Conservation (phyloP, 2,888 invertebrate species). For the Zelleria hepariella region DNA sequence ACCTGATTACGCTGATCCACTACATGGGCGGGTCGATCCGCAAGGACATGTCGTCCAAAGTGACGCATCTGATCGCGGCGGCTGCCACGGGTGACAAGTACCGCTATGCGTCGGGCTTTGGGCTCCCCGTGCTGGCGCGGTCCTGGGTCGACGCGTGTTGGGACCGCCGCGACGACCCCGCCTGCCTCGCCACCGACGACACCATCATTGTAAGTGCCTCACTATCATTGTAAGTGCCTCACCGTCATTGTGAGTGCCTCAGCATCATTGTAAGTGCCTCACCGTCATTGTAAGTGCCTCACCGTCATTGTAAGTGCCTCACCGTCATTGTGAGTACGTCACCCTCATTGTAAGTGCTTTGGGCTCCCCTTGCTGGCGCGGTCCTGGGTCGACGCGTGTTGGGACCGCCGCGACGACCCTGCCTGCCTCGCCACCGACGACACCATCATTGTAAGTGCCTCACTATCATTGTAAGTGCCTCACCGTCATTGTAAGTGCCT, state of each 20-base stretch:
- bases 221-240: too few relatives aligned
- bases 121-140: slow-evolving; percentile 88
- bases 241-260: too few relatives aligned
- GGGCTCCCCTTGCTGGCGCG: slow-evolving; percentile 90
- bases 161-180: slow-evolving; percentile 80
- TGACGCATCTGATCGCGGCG: slow-evolving; percentile 95
- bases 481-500: too few relatives aligned
- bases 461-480: too few relatives aligned
- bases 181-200: slow-evolving; percentile 80
- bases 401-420: slow-evolving; percentile 83
- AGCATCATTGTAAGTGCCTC: too few relatives aligned
- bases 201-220: slow-evolving; percentile 73
- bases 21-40: slow-evolving; percentile 97
- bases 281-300: too few relatives aligned
- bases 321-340: too few relatives aligned
- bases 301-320: too few relatives aligned
- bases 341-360: too few relatives aligned
- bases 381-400: slow-evolving; percentile 90
- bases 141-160: slow-evolving; percentile 92
- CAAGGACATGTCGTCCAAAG: slow-evolving; percentile 88
- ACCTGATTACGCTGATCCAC: slow-evolving; percentile 90
- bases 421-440: slow-evolving; percentile 80
- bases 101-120: slow-evolving; percentile 91
- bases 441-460: slow-evolving; percentile 75
- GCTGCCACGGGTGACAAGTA: slow-evolving; percentile 93